Evolutionary conservation across 1,140 invertebrate species (phyloP).

Genomic region (Galendromus occidentalis): DNA sequence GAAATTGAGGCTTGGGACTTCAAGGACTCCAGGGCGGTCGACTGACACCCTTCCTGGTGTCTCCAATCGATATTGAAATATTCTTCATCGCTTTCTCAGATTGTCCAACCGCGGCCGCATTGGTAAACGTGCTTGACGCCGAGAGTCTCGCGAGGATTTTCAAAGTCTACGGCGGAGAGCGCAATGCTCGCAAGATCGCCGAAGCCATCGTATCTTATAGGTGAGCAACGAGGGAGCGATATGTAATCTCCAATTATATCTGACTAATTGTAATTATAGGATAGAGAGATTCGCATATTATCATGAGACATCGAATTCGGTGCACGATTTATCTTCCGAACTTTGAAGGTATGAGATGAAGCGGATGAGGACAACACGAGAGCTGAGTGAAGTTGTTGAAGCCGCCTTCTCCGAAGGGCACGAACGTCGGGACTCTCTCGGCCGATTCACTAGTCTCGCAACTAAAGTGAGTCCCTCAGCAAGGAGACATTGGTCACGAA

Average conservation of each 20-base stretch:
- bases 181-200: conserved; percentile 61
- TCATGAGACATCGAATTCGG: too few species aligned
- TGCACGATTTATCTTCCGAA: too few species aligned
- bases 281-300: too few species aligned
- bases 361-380: conserved; percentile 54
- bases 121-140: conserved; percentile 55
- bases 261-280: too few species aligned
- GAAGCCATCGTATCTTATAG: conserved; percentile 67
- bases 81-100: conserved; percentile 28
- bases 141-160: conserved; percentile 57
- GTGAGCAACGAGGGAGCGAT: background rate
- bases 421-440: conserved; percentile 42
- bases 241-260: too few species aligned
- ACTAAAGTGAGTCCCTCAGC: conserved; percentile 29
- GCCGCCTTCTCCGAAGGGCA: conserved; percentile 31
- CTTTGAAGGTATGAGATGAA: conserved; percentile 41
- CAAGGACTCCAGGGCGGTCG: conserved; percentile 1
- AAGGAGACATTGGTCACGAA: too few species aligned
- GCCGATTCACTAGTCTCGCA: conserved; percentile 52
- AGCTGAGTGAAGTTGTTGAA: conserved; percentile 57
- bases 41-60: background rate
- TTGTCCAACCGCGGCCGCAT: conserved; percentile 58
- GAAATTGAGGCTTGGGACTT: background rate
- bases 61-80: conserved; percentile 8
- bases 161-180: conserved; percentile 75